Conservation (phyloP, 2,888 invertebrate species). For the Phortica okadai region DNA sequence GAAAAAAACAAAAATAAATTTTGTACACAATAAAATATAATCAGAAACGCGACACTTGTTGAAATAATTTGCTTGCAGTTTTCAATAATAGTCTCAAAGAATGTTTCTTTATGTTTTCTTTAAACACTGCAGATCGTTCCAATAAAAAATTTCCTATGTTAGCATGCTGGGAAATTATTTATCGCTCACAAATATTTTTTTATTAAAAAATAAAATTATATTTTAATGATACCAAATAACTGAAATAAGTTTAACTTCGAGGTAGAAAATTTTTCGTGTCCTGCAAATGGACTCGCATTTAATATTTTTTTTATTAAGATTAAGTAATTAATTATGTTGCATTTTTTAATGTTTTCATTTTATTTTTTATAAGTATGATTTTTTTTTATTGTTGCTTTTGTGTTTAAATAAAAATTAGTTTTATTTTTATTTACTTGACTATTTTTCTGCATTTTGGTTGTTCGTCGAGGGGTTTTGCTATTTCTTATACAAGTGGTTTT, state of each 20-base stretch:
- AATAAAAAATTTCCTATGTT: too few species aligned
- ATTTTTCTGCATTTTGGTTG: slow-evolving; percentile 17
- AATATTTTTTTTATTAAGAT: not conserved
- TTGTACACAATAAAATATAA: not conserved
- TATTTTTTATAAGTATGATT: slow-evolving; percentile 19
- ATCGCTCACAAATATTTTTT: not conserved
- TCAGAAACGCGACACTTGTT: too few species aligned
- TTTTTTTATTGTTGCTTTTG: slow-evolving; percentile 34
- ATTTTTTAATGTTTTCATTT: slow-evolving; percentile 33
- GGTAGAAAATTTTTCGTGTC: slow-evolving; percentile 51
- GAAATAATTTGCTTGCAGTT: not conserved
- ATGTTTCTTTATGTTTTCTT: too few species aligned
- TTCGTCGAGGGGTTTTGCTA: slow-evolving; percentile 23
- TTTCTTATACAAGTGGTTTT: slow-evolving; percentile 15
- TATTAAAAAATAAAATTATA: not conserved
- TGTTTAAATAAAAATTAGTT: slow-evolving; percentile 31
- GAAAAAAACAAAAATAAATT: not conserved
- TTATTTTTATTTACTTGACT: slow-evolving; percentile 15
- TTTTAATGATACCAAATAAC: not conserved
- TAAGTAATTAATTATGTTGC: slow-evolving; percentile 16
- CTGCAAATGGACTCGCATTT: not conserved
- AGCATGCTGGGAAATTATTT: not conserved
- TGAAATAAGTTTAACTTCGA: slow-evolving; percentile 43
- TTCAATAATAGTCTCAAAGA: not conserved
- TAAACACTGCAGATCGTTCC: too few species aligned